A percentile compares a stretch with the other conserved stretches of the same genome.
Conservation (phyloP, 2,797 vertebrate species). For the Meriones psammophilus region DNA sequence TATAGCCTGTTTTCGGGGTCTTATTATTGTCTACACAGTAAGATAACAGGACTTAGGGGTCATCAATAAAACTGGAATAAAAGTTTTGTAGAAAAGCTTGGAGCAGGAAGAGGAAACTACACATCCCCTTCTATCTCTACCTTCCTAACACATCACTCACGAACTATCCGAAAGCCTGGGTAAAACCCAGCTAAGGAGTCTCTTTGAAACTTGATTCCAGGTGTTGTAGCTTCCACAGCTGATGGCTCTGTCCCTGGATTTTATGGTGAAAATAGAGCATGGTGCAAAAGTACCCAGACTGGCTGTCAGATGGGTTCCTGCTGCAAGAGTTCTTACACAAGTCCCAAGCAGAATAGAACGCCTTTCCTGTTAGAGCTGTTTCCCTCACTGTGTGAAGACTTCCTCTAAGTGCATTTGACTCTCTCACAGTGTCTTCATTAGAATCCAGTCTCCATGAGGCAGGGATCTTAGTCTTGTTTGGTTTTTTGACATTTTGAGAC, state of each 20-base stretch:
- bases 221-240: constrained; percentile 9
- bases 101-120: background rate
- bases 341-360: background rate
- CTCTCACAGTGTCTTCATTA: constrained; percentile 6
- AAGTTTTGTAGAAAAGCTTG: background rate
- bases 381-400: background rate
- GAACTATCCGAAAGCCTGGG: background rate
- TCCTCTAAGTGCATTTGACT: constrained; percentile 30
- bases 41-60: constrained; percentile 12
- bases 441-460: constrained; percentile 15
- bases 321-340: constrained; percentile 1
- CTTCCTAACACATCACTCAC: background rate
- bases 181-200: background rate
- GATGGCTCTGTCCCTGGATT: constrained; percentile 7
- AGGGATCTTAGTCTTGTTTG: background rate
- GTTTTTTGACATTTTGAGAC: background rate
- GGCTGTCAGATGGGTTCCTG: constrained; percentile 13
- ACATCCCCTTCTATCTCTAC: background rate
- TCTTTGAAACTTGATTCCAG: constrained; percentile 42
- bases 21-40: constrained; percentile 30
- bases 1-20: background rate
- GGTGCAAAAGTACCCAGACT: constrained; percentile 29
- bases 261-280: background rate
- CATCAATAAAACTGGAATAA: constrained; percentile 45
- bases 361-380: background rate